Evolutionary conservation across 2,797 vertebrate species (phyloP).

Genomic region (Eleutherodactylus coqui): DNA sequence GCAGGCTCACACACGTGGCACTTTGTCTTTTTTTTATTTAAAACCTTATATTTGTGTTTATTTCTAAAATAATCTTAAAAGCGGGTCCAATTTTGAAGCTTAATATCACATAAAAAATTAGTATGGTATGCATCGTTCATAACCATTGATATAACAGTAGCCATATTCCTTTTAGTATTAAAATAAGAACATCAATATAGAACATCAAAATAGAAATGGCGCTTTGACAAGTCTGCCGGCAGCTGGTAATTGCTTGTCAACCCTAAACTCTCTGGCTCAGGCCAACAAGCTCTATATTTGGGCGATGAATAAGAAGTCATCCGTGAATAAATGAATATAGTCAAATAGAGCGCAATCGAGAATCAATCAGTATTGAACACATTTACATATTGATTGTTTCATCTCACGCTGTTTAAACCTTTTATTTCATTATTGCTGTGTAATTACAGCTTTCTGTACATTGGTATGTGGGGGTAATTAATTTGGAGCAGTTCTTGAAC

Average conservation of each 20-base stretch:
- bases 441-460: conserved; percentile 41
- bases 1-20: too few species aligned
- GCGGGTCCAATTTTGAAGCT: too few species aligned
- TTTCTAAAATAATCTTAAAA: too few species aligned
- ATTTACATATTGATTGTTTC: conserved; percentile 42
- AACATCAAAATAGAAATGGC: conserved; percentile 8
- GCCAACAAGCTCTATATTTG: neutral
- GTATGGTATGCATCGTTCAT: neutral
- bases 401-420: conserved; percentile 11
- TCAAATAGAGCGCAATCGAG: neutral
- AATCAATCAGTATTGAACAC: conserved; percentile 33
- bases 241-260: conserved; percentile 6
- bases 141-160: neutral
- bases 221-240: neutral
- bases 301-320: neutral
- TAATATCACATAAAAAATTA: neutral
- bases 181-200: neutral
- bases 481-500: conserved; percentile 5
- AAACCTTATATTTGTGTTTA: too few species aligned
- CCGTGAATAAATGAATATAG: neutral
- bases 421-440: conserved; percentile 10
- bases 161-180: neutral
- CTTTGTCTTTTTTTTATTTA: too few species aligned
- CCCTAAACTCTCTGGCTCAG: neutral
- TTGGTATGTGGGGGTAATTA: conserved; percentile 44